phyloP scores from a whole-genome alignment of 2,888 invertebrate genomes.

The Folsomia candida region DNA sequence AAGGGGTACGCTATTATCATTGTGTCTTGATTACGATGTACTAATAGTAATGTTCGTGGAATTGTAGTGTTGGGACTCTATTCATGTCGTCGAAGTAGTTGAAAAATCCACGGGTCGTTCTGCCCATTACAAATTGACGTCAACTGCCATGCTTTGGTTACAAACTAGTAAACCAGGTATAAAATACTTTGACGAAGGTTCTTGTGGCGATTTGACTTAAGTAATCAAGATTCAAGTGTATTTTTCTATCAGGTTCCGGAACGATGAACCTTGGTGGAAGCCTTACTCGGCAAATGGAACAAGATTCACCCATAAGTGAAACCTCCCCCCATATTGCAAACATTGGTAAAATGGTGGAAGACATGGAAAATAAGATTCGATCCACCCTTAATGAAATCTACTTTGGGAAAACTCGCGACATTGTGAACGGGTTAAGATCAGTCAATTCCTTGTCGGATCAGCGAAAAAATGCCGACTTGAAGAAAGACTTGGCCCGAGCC shows the following conservation, averaged over 20 bases:
- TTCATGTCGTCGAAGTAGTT: slow-evolving; percentile 98
- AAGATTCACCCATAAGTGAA: slow-evolving; percentile 78
- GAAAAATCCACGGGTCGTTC: slow-evolving; percentile 90
- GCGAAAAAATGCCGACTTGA: slow-evolving; percentile 76
- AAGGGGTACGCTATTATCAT: no score
- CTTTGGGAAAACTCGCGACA: slow-evolving; percentile 98
- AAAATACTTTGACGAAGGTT: no score
- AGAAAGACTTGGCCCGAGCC: slow-evolving; percentile 80
- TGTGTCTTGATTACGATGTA: no score
- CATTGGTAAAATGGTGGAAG: slow-evolving; percentile 98
- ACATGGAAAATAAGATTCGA: slow-evolving; percentile 99
- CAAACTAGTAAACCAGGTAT: slow-evolving; percentile 91
- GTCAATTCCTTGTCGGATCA: slow-evolving; percentile 82
- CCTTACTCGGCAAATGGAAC: slow-evolving; percentile 93
- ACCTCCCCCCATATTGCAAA: slow-evolving; percentile 96
- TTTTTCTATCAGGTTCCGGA: no score
- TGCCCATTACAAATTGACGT: slow-evolving; percentile 97
- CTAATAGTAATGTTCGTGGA: no score
- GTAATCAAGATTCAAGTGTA: no score
- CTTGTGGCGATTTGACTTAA: no score
- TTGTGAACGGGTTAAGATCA: slow-evolving; percentile 86
- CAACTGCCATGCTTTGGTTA: slow-evolving; percentile 98
- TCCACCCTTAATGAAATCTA: slow-evolving; percentile 98
- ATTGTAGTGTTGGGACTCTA: slow-evolving; percentile 99
- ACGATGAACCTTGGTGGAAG: slow-evolving; percentile 99